These are phyloP conservation scores for Marmota flaviventris DNA, from an alignment of 2,113 vertebrate species.

Conservation along the genomic window DNA sequence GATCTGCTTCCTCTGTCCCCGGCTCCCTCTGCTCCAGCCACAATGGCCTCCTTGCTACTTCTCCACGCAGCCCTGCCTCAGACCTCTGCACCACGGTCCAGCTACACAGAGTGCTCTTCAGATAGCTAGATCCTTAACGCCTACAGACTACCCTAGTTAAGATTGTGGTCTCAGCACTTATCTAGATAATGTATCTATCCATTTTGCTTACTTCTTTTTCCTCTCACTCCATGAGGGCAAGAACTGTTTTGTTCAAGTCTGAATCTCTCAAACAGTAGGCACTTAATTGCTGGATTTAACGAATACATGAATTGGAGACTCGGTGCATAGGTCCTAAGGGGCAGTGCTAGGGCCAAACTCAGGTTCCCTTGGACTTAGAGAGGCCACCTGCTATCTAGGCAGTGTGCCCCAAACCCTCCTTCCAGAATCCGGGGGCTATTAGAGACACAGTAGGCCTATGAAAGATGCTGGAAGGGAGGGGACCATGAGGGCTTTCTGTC, in stretches of 20 bases:
- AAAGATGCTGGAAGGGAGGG: not conserved
- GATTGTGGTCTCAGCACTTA: not conserved
- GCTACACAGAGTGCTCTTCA: not conserved
- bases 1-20: not conserved
- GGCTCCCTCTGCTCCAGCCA: not conserved
- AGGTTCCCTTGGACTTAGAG: not conserved
- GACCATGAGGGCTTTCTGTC: not conserved
- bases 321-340: not conserved
- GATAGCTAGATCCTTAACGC: not conserved
- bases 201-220: not conserved
- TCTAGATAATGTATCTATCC: not conserved
- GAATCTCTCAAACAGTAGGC: not conserved
- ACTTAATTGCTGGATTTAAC: conserved; percentile 23
- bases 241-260: not conserved
- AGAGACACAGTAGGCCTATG: not conserved
- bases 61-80: not conserved
- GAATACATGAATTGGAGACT: not conserved
- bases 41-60: not conserved
- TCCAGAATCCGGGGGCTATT: not conserved
- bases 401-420: not conserved
- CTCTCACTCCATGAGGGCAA: not conserved
- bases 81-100: not conserved
- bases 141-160: not conserved
- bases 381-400: not conserved
- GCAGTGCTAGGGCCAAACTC: not conserved